These are phyloP conservation scores for Dendrocincla tyrannina DNA, from an alignment of 2,797 vertebrate species.

Conservation along the genomic window DNA sequence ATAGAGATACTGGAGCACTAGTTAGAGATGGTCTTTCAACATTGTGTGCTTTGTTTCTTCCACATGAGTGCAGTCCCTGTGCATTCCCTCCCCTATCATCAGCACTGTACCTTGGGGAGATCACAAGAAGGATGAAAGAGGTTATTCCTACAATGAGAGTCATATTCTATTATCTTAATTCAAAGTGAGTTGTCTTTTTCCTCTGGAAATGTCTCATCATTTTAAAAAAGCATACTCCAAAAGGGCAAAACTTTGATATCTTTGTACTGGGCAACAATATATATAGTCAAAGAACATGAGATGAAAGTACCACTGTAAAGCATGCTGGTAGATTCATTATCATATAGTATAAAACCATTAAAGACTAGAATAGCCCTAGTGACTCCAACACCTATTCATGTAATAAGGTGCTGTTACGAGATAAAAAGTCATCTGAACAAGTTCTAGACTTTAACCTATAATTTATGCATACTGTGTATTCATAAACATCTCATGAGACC, in stretches of 20 bases:
- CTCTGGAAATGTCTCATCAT: background rate
- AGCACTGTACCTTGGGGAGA: background rate
- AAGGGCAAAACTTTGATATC: background rate
- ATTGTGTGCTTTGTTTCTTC: background rate
- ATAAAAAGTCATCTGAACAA: background rate
- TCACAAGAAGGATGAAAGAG: constrained; percentile 9
- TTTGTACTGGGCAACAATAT: background rate
- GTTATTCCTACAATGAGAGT: background rate
- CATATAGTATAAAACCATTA: background rate
- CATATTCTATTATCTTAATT: background rate
- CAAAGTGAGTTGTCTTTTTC: background rate
- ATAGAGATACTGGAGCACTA: background rate
- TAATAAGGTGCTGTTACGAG: background rate
- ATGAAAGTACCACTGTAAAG: background rate
- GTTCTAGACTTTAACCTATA: background rate
- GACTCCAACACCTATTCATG: background rate
- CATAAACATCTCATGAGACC: background rate
- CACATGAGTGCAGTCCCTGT: background rate
- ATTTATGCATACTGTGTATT: background rate
- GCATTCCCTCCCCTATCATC: background rate
- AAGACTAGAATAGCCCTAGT: background rate
- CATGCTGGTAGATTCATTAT: background rate
- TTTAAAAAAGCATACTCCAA: background rate
- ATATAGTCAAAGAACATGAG: background rate
- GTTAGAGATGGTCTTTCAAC: background rate